phyloP scores from a whole-genome alignment of 2,888 invertebrate species.

The Pomacea canaliculata region DNA sequence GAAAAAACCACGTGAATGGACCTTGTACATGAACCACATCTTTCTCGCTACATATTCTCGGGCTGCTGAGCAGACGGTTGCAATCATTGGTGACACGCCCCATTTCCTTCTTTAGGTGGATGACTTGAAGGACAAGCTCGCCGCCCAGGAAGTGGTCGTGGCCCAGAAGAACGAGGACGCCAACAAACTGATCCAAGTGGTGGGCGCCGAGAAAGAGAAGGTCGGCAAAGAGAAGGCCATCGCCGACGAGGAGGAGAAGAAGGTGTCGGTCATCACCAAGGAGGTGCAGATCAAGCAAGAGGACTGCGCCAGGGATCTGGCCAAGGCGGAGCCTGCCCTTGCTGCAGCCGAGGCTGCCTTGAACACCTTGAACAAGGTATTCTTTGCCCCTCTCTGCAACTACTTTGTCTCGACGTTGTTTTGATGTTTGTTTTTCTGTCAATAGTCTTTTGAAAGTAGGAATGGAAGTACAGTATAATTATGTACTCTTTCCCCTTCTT shows the following conservation, averaged over 20 bases:
- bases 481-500: not conserved
- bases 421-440: too few relatives aligned
- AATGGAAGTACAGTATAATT: not conserved
- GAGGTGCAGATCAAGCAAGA: constrained; percentile 88
- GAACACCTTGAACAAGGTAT: constrained; percentile 92
- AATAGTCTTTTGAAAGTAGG: not conserved
- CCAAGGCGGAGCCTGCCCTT: constrained; percentile 94
- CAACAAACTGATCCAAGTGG: constrained; percentile 88
- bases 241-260: constrained; percentile 92
- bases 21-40: too few relatives aligned
- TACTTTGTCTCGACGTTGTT: not conserved
- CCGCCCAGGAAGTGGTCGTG: constrained; percentile 91
- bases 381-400: not conserved
- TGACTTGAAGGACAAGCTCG: constrained; percentile 89
- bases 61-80: too few relatives aligned
- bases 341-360: constrained; percentile 93
- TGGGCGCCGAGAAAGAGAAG: constrained; percentile 95
- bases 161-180: constrained; percentile 96
- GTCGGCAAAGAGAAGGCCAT: constrained; percentile 89
- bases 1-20: too few relatives aligned
- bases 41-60: too few relatives aligned
- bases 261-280: constrained; percentile 91
- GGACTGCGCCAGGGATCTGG: constrained; percentile 92
- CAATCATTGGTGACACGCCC: too few relatives aligned
- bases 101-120: constrained; percentile 80